Evolutionary conservation across 2,113 vertebrate genomes (phyloP), one percentile per base, ranked within the genome.

Genomic region (Kryptolebias marmoratus): DNA sequence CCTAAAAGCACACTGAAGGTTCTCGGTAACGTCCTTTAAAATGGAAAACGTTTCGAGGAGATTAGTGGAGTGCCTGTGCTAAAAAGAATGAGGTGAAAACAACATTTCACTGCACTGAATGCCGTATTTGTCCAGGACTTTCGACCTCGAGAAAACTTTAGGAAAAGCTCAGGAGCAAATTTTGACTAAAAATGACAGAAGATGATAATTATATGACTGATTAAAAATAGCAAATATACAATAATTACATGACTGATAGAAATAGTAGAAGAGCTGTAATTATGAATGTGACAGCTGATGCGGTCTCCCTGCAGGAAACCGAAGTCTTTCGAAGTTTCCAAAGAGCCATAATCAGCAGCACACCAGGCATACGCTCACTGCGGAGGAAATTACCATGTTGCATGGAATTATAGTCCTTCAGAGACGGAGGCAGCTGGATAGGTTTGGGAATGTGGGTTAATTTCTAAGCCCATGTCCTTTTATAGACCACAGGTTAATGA

Each of bases 401-500:
- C 88, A 84, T 86, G 83, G 89, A 92, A 95, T 93, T 93, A 94
- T 90, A 95, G 94, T 93, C 62, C 87, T 93, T 92, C 88, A 73
- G 73, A 81, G 86, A 90, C 39, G 50, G 60, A 83, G 81, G 85
- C 92, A 90, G 90, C 89, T 89, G 93, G 82, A 81, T 80, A 72
- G 57, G 68, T 73, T 85, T 68, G 81, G 80, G 83, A 90, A 88
- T 87, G 87, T 77, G 84, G 91, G 76, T 70, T 93, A 90, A 93
- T 93, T 92, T 85, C 82, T 80, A 59, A 86, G 82, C 71, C 63
- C 76, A 65, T 83, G 89, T 82, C 76, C 82, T 87, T 90, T 89
- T 83, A 71, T 50, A 81, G 79, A 85, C 88, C 89, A 64, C 84
- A 77, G 80, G 74, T 91, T 93, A 93, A 93, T 90, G 84, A 79